Evolutionary conservation across 1,140 invertebrate species (phyloP).

Genomic region (Phenacoccus solenopsis): DNA sequence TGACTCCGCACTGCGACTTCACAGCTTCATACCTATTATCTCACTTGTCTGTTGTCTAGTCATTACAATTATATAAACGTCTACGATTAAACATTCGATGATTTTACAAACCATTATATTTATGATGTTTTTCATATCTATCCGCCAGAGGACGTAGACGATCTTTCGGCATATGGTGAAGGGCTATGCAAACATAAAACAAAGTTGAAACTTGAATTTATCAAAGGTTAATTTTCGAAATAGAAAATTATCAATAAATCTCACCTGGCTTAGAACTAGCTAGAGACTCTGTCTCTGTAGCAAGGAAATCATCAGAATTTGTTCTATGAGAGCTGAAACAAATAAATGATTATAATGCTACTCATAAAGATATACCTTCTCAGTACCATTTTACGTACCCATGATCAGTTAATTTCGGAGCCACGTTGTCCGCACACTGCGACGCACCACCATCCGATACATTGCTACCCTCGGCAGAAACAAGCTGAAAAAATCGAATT

Average conservation of each 20-base stretch:
- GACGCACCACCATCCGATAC: slow-evolving; percentile 68
- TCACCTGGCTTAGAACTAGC: slow-evolving; percentile 62
- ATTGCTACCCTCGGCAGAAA: slow-evolving; percentile 89
- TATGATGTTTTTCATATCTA: slow-evolving; percentile 49
- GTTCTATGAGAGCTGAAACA: slow-evolving; percentile 28
- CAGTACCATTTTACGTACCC: background rate
- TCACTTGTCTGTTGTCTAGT: no score
- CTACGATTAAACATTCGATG: background rate
- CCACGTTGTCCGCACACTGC: slow-evolving; percentile 69
- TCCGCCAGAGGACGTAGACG: slow-evolving; percentile 38
- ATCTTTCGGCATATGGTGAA: slow-evolving; percentile 31
- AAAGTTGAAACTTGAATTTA: background rate
- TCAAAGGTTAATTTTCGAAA: background rate
- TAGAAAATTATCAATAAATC: background rate
- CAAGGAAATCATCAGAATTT: slow-evolving; percentile 43
- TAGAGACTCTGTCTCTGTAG: slow-evolving; percentile 82
- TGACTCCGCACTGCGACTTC: no score
- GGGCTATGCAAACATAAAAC: slow-evolving; percentile 25
- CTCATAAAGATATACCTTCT: background rate
- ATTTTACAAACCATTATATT: slow-evolving; percentile 43
- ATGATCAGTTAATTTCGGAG: slow-evolving; percentile 23
- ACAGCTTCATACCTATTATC: no score
- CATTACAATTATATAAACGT: background rate
- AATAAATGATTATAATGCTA: no score
- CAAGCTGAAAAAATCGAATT: slow-evolving; percentile 47